A percentile compares a stretch with the other conserved stretches of the same genome.
These are phyloP conservation scores for Leptinotarsa haldemani DNA, from an alignment of 2,888 invertebrate species.

Conservation along the genomic window DNA sequence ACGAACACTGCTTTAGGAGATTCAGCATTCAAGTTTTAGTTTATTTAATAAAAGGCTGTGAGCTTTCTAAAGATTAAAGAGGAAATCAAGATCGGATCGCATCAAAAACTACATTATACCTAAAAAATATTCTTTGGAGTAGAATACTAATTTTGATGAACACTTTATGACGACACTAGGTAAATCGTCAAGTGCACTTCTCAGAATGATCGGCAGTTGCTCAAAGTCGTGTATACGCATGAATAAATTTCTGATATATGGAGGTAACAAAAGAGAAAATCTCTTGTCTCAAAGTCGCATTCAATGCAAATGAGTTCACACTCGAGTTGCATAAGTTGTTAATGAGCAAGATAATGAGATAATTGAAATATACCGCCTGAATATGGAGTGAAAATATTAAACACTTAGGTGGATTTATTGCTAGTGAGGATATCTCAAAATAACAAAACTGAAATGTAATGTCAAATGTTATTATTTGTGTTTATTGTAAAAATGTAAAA, in stretches of 20 bases:
- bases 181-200: too few species aligned
- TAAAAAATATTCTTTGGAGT: neutral
- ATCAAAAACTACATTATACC: too few species aligned
- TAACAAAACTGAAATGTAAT: too few species aligned
- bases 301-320: conserved; percentile 1
- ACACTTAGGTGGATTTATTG: neutral
- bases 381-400: neutral
- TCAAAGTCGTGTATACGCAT: neutral
- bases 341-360: conserved; percentile 1
- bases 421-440: too few species aligned
- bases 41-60: too few species aligned
- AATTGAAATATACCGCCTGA: neutral
- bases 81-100: too few species aligned
- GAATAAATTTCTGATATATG: neutral
- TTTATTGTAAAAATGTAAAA: too few species aligned
- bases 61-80: too few species aligned
- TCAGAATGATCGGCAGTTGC: too few species aligned
- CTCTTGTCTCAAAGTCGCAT: neutral
- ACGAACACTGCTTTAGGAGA: too few species aligned
- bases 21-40: too few species aligned
- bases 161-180: neutral
- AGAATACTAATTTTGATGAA: neutral
- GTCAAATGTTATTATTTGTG: too few species aligned
- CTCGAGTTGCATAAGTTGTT: neutral
- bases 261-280: conserved; percentile 6